Base-by-base conservation (phyloP, 64 coral and sea anemone genomes). In the Exaiptasia diaphana region DNA sequence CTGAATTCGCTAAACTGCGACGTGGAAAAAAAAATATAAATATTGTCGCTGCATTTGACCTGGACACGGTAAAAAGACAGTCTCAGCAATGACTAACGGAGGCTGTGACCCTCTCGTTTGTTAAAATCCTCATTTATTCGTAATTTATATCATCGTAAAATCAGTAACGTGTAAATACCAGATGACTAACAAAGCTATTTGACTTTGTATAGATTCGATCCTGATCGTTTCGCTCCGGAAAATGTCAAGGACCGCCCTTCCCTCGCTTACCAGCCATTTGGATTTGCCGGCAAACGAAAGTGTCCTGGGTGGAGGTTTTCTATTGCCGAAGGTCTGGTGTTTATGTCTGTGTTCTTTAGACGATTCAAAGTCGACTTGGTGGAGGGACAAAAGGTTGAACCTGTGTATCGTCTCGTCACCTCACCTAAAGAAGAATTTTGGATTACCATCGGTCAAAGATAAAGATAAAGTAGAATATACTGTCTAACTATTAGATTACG, bases 221-320 rank as follows among this genome's bases (percentile, higher is more conserved):
- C 93, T 4, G 93, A 91, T 83, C 93, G 88, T 56, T 97, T 97
- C 48, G 83, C 49, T 49, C 69, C 82, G 29, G 93, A 87, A 20
- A 81, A 90, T 28, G 68, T 75, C 1, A 97, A 97, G 38, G 73
- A 97, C 34, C 83, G 79, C 24, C 83, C 83, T 27, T 72, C 70
- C 17, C 83, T 91, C 8, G 87, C 82, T 17, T 97, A 73, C 27
- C 77, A 91, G 37, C 93, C 93, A 13, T 97, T 97, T 83, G 93
- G 93, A 8, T 97, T 97, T 83, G 93, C 93, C 10, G 93, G 93
- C 20, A 97, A 91, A 49, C 82, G 93, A 7, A 97, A 97, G 53
- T 97, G 93, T 67, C 93, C 88, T 10, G 93, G 78, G 46, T 97
- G 88, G 62, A 82, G 93, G 28, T 91, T 97, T 41, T 87, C 93